Base-by-base conservation (phyloP, 2,797 vertebrate genomes). In the Pipistrellus kuhlii region DNA sequence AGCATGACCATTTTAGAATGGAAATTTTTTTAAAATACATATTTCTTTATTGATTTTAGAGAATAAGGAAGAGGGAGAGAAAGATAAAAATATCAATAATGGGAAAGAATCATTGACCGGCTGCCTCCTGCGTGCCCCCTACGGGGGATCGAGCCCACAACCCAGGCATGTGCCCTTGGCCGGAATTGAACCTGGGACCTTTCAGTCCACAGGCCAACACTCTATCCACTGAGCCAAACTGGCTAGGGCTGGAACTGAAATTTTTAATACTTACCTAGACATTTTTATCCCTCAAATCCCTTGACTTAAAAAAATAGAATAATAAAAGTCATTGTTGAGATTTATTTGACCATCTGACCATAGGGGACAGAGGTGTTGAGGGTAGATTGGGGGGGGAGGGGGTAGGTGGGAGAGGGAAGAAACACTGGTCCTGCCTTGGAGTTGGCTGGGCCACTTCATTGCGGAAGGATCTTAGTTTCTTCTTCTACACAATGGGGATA, bases 1-100 rank as follows among this genome's bases (percentile, higher is more conserved):
- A 8, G 15, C 14, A 6, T 18, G 8, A 66, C 46, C 85, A 90
- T 85, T 90, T 95, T 64, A 30, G 91, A 93, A 90, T 27, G 32
- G 25, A 77, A 69, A 66, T 23, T 23, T 44, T 44, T 41, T 41
- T 41, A 6, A 41, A 9, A 44, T 44, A 44, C 11, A 44, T 44
- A 44, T 44, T 44, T 44, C 9, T 44, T 44, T 44, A 44, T 44
- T 44, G 44, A 44, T 44, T 44, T 44, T 10, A 44, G 44, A 44
- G 44, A 44, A 11, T 9, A 44, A 44, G 44, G 44, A 44, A 44
- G 44, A 44, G 44, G 44, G 44, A 44, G 44, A 11, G 10, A 44
- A 10, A 44, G 44, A 44, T 44, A 44, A 44, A 44, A 44, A 44
- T 10, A 44, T 44, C 44, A 44, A 11, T 44, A 10, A 44, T 44